These are phyloP conservation scores for Catharus bicknelli DNA, from an alignment of 2,113 vertebrate species.

Conservation along the genomic window DNA sequence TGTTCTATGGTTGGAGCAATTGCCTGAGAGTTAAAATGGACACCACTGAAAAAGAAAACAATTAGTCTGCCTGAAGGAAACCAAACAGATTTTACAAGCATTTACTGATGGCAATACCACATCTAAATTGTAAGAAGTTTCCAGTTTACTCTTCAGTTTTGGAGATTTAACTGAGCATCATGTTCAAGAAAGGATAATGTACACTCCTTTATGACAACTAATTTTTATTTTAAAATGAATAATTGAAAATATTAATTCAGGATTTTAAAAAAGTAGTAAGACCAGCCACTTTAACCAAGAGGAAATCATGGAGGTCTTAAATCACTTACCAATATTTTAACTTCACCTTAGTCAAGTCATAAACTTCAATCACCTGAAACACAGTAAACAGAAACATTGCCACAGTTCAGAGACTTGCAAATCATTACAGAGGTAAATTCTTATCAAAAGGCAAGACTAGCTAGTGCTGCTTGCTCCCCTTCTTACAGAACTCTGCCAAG, in stretches of 20 bases:
- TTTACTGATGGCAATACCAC: neutral
- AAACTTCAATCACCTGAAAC: constrained; percentile 97
- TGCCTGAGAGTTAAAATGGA: constrained; percentile 98
- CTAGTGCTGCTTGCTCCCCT: neutral
- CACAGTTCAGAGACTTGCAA: neutral
- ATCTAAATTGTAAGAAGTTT: neutral
- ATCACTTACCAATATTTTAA: constrained; percentile 98
- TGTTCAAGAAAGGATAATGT: neutral
- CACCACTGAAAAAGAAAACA: constrained; percentile 84
- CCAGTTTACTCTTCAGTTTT: too few relatives aligned
- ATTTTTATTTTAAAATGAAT: neutral
- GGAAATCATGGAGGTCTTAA: neutral
- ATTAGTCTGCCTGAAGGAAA: neutral
- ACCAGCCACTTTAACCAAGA: neutral
- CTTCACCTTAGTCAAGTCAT: constrained; percentile 98
- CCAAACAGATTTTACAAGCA: accelerated
- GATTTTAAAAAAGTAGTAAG: neutral
- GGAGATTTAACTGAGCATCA: neutral
- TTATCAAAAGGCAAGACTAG: neutral
- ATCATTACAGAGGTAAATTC: neutral
- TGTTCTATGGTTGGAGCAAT: constrained; percentile 98
- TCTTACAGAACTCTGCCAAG: neutral
- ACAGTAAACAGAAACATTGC: constrained; percentile 28
- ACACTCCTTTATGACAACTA: neutral
- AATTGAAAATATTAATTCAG: neutral